A percentile compares a stretch with the other conserved stretches of the same genome.
These are phyloP conservation scores for Pollenia griseotomentosa DNA, from an alignment of 2,888 invertebrate genomes.

Conservation along the genomic window DNA sequence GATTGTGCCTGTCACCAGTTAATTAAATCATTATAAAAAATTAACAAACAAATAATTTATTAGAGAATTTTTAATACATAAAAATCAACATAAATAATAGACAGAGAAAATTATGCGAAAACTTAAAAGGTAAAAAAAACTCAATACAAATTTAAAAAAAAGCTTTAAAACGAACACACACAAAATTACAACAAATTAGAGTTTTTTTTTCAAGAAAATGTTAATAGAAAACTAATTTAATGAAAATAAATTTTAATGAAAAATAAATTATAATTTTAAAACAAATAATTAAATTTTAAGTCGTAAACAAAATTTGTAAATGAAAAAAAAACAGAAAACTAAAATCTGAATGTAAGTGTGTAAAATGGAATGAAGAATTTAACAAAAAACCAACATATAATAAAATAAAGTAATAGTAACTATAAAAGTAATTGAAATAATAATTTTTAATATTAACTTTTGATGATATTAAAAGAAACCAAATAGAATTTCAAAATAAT, in stretches of 20 bases:
- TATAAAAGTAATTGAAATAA: neutral
- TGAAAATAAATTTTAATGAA: conserved; percentile 5
- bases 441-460: neutral
- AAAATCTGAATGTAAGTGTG: conserved; percentile 27
- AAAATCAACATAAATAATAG: conserved; percentile 3
- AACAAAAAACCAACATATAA: conserved; percentile 23
- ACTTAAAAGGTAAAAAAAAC: conserved; percentile 16
- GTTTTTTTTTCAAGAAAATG: neutral
- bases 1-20: conserved; percentile 76
- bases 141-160: conserved; percentile 40
- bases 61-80: conserved; percentile 49
- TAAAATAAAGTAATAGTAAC: neutral
- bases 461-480: too few relatives aligned
- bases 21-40: conserved; percentile 58
- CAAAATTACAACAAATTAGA: neutral
- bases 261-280: conserved; percentile 23
- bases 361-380: conserved; percentile 34
- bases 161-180: conserved; percentile 45
- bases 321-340: neutral
- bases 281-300: neutral
- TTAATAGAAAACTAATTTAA: neutral
- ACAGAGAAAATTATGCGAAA: conserved; percentile 20
- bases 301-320: conserved; percentile 5
- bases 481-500: too few relatives aligned
- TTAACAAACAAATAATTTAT: conserved; percentile 24